A percentile compares a stretch with the other conserved stretches of the same genome.
phyloP scores from a whole-genome alignment of 2,113 vertebrate species.

The Motacilla alba region DNA sequence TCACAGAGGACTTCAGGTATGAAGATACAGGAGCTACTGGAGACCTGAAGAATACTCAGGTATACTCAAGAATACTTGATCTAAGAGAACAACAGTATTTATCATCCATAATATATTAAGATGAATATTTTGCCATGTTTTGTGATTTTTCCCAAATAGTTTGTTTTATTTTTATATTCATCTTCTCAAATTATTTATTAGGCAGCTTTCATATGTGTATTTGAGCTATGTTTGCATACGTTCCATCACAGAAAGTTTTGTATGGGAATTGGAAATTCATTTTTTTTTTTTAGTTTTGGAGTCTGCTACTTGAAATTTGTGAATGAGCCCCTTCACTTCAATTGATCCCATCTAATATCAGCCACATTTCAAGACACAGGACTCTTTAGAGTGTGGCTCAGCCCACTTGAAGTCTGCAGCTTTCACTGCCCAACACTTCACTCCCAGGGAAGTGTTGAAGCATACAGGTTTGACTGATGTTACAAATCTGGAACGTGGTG shows the following conservation, averaged over 20 bases:
- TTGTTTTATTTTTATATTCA: neutral
- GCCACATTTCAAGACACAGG: neutral
- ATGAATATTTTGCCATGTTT: neutral
- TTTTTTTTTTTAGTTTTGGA: neutral
- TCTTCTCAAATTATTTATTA: neutral
- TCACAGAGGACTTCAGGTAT: neutral
- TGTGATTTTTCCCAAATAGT: neutral
- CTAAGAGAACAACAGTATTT: neutral
- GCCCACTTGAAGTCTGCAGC: neutral
- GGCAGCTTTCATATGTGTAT: neutral
- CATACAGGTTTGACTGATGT: rapidly evolving
- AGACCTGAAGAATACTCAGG: neutral
- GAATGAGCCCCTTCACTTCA: neutral
- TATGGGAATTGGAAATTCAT: neutral
- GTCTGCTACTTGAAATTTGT: neutral
- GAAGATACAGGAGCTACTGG: neutral
- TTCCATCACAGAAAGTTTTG: neutral
- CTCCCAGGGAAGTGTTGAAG: neutral
- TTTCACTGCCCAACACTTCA: neutral
- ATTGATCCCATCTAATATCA: neutral
- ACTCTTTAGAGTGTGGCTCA: neutral
- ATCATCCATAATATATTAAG: neutral
- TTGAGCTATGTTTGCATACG: neutral
- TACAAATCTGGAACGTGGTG: neutral
- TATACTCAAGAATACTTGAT: too few species aligned